Base-by-base conservation (phyloP, 1,140 invertebrate genomes). In the Spodoptera litura region DNA sequence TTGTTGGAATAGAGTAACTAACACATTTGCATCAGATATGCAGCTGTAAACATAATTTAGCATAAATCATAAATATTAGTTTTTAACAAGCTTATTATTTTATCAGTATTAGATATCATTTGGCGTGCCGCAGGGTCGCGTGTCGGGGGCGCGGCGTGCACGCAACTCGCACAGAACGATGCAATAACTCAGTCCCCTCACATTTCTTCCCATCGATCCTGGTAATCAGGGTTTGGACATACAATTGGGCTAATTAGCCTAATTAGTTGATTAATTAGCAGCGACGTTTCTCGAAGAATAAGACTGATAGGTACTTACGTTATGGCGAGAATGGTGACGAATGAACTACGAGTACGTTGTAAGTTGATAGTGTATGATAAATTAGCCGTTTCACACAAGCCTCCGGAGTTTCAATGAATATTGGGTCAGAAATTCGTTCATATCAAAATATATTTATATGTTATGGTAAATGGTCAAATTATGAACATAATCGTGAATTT, bases 151-250 rank as follows among this genome's bases (percentile, higher is more conserved):
- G 35, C 56, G 79, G 49, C 71, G 59, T 56, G 78, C 88, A 88
- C 87, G 88, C 88, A 88, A 84, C 78, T 58, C 78, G 53, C 78
- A 71, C 80, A 77, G 25, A 75, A 81, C 80, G 81, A 83, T 81
- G 78, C 83, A 83, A 83, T 86, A 80, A 80, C 59, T 83, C 64
- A 73, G 78, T 56, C 81, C 78, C 51, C 15, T 38, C n/a, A 76
- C 59, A 55, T 64, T 76, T 52, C 59, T 73, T 81, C 74, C 49
- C 82, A 78, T 83, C 78, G 64, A 79, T 80, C 78, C 70, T 53
- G 49, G n/a, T 68, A 81, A 68, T 77, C 68, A 58, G 20, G 64
- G 51, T 20, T 66, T 70, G 25, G 44, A 31, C 11, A n/a, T 35
- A 6, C 12, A 70, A 53, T 31, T 53, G 27, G 27, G 35, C 58